Base-by-base conservation (phyloP, 2,113 vertebrate species). In the Boulengeromyrus knoepffleri region DNA sequence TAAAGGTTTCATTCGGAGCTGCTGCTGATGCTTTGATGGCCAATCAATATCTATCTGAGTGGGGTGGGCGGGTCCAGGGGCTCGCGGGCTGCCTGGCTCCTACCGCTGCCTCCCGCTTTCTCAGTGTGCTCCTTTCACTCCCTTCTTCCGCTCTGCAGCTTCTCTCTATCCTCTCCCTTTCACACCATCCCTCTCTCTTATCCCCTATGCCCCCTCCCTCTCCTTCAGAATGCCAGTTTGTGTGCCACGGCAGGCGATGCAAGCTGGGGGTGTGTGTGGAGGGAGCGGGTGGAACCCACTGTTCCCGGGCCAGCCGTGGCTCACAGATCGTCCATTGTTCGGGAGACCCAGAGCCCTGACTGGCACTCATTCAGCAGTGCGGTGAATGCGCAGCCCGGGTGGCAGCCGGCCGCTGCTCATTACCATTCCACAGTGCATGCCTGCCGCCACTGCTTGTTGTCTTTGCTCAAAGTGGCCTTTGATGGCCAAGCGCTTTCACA, bases 1-100 rank as follows among this genome's bases (percentile, higher is more conserved):
- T 96, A 97, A 96, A 96, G 95, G 95, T 94, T 96, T 94, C 95
- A 96, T 96, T 96, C 95, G 95, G 93, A 95, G 93, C 93, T 90
- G 93, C 95, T 90, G 92, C 94, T 93, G 95, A 95, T 95, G 92
- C 94, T 92, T 92, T 93, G 90, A 94, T 91, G 94, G 95, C 94
- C 95, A 96, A 96, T 96, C 96, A 96, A 96, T 96, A 95, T 92
- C 94, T 93, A 94, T 94, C 92, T 94, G 93, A 92, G 94, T 95
- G 94, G 93, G 92, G 93, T 91, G 94, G 93, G 87, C 93, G 93
- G 92, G 31, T 42, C 2, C 93, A 95, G 94, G 93, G 92, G 93
- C 91, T 94, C 92, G 84, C 87, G 27, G 46, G 93, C 92, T 91
- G 92, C 19, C 53, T 56, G 92, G 92, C 94, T 92, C 93, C 91